Evolutionary conservation across 1,140 invertebrate genomes (phyloP), one percentile per base, ranked within the genome.

Genomic region (Temnothorax curvispinosus): DNA sequence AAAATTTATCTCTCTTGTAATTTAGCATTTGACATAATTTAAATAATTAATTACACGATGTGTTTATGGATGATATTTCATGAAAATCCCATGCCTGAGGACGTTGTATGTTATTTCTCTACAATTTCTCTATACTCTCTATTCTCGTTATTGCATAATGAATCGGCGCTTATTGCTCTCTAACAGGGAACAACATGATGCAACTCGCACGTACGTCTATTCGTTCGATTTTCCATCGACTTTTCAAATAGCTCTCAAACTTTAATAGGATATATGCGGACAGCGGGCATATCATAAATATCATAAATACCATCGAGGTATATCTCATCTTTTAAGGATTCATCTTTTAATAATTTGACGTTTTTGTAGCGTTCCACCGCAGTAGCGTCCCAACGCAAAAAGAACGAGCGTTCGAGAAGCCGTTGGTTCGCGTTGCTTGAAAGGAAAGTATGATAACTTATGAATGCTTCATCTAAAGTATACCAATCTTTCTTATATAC

Each of bases 391-490:
- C 94, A 94, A 94, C 91, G 93, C 92, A 94, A 94, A 95, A 94
- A 94, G 93, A 94, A 95, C 93, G 91, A 93, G 92, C 91, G 93
- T 92, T 93, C 93, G 92, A 94, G 94, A 91, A 93, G 94, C 93
- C 92, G 92, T 93, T 90, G 93, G 93, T 92, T 94, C 93, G 80
- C 80, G 94, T 93, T 91, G 94, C 94, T 95, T 95, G 93, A 95
- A 95, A 95, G 94, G 93, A 95, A 95, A 94, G 93, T 90, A 94
- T 92, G 93, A 95, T 91, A 93, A 93, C 93, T 93, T 92, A 93
- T 95, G 89, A 95, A 94, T 94, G 75, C 81, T 91, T 92, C 89
- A 76, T 86, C 87, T 90, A 84, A 75, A 74, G 11, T 50, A 84
- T 15, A 88, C 85, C 81, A 74, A 50, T 82, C 75, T 88, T 85